Conservation (phyloP, 2,113 vertebrate species). For the Crotalus tigris region DNA sequence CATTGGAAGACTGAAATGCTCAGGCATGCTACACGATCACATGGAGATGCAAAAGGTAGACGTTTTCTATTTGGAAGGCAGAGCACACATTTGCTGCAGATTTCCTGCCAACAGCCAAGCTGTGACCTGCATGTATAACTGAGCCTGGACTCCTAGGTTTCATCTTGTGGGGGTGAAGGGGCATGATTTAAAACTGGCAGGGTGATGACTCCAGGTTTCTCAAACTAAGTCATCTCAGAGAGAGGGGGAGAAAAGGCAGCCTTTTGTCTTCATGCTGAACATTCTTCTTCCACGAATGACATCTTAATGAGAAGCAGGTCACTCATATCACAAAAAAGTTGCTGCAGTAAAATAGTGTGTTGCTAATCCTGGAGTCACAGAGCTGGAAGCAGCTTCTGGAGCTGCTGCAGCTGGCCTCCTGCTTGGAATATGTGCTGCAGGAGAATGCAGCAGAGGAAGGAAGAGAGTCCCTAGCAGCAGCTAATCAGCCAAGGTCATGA, state of each 20-base stretch:
- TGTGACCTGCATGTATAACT: background rate
- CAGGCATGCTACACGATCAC: background rate
- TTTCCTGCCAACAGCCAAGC: background rate
- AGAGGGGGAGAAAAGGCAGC: background rate
- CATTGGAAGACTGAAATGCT: background rate
- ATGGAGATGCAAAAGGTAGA: background rate
- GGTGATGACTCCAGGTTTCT: background rate
- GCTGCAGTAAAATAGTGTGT: background rate
- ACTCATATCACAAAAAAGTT: background rate
- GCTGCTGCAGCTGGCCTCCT: background rate
- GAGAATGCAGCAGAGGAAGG: background rate
- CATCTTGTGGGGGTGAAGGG: background rate
- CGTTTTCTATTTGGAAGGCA: background rate
- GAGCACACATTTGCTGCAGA: accelerated
- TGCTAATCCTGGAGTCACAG: background rate
- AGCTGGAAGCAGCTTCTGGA: background rate
- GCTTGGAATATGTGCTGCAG: background rate
- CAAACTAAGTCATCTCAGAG: background rate
- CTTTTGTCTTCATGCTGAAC: background rate
- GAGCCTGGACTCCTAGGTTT: accelerated
- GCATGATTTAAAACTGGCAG: background rate
- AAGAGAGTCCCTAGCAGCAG: background rate
- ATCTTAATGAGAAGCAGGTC: accelerated
- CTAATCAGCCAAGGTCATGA: background rate
- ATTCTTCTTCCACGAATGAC: background rate